A percentile compares a stretch with the other conserved stretches of the same genome.
phyloP scores from a whole-genome alignment of 2,113 vertebrate species.

The Misgurnus anguillicaudatus region DNA sequence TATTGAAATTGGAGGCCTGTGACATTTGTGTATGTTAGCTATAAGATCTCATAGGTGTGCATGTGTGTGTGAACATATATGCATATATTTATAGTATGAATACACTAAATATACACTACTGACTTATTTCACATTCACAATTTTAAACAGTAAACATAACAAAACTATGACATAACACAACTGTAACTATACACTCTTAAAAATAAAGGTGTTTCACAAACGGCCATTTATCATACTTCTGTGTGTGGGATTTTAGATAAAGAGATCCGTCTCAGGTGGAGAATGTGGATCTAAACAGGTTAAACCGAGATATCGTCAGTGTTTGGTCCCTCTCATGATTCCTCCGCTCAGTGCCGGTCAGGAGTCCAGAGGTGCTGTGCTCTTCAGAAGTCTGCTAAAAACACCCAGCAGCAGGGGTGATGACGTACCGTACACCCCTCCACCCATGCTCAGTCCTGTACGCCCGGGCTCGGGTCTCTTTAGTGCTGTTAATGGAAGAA shows the following conservation, averaged over 20 bases:
- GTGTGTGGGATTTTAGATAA: constrained; percentile 32
- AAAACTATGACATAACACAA: too few relatives aligned
- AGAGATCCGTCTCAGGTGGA: background rate
- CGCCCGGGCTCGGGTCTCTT: constrained; percentile 88
- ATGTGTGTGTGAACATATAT: too few relatives aligned
- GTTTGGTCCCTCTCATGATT: constrained; percentile 84
- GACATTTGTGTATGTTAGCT: too few relatives aligned
- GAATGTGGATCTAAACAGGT: constrained; percentile 57
- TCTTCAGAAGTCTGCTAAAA: constrained; percentile 86
- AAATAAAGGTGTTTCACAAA: too few relatives aligned
- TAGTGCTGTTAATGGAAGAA: constrained; percentile 73
- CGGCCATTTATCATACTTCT: too few relatives aligned
- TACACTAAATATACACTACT: too few relatives aligned
- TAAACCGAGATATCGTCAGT: constrained; percentile 80
- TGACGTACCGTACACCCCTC: constrained; percentile 80
- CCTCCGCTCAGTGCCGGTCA: constrained; percentile 73
- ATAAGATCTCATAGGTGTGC: too few relatives aligned
- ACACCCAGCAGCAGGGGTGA: constrained; percentile 74
- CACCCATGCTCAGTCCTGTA: constrained; percentile 85
- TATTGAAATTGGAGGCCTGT: too few relatives aligned
- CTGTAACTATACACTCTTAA: too few relatives aligned
- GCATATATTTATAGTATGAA: too few relatives aligned
- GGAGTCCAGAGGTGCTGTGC: constrained; percentile 73
- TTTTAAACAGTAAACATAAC: too few relatives aligned
- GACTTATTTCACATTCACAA: too few relatives aligned